Evolutionary conservation across 2,797 vertebrate genomes (phyloP).

Genomic region (Philypnodon macrostomus): DNA sequence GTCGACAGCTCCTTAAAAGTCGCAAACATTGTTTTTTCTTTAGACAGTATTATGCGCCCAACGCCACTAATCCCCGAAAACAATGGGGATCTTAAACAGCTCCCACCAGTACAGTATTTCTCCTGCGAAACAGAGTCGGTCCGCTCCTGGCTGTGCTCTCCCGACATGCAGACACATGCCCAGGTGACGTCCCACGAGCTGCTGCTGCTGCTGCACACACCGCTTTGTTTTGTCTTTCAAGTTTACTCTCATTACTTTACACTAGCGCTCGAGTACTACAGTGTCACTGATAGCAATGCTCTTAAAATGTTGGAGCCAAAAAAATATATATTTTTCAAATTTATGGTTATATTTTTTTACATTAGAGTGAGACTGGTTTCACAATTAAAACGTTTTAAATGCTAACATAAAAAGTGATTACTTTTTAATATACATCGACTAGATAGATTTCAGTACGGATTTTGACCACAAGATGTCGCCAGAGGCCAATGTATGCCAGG

Average conservation of each 20-base stretch:
- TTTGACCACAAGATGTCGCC: slow-evolving; percentile 48
- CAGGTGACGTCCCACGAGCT: slow-evolving; percentile 49
- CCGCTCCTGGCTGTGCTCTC: slow-evolving; percentile 54
- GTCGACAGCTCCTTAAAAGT: slow-evolving; percentile 45
- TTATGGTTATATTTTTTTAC: too few relatives aligned
- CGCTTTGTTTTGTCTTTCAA: slow-evolving; percentile 32
- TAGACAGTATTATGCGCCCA: slow-evolving; percentile 7
- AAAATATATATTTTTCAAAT: too few relatives aligned
- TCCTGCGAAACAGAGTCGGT: slow-evolving; percentile 28
- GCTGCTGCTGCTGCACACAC: slow-evolving; percentile 36
- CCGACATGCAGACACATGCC: slow-evolving; percentile 50
- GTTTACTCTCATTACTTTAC: not conserved
- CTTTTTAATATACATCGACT: too few relatives aligned
- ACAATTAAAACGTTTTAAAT: too few relatives aligned
- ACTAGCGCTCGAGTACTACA: too few relatives aligned
- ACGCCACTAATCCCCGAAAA: slow-evolving; percentile 10
- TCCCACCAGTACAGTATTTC: slow-evolving; percentile 10
- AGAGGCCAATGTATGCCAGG: slow-evolving; percentile 4
- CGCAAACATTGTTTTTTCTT: slow-evolving; percentile 1
- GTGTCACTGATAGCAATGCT: not conserved
- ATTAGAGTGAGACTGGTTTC: too few relatives aligned
- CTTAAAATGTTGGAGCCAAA: too few relatives aligned
- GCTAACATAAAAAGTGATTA: too few relatives aligned
- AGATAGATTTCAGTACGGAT: too few relatives aligned
- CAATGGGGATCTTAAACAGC: slow-evolving; percentile 5